Evolutionary conservation across 2,113 vertebrate species (phyloP), one percentile per base, ranked within the genome.

Genomic region (Myotis yumanensis): DNA sequence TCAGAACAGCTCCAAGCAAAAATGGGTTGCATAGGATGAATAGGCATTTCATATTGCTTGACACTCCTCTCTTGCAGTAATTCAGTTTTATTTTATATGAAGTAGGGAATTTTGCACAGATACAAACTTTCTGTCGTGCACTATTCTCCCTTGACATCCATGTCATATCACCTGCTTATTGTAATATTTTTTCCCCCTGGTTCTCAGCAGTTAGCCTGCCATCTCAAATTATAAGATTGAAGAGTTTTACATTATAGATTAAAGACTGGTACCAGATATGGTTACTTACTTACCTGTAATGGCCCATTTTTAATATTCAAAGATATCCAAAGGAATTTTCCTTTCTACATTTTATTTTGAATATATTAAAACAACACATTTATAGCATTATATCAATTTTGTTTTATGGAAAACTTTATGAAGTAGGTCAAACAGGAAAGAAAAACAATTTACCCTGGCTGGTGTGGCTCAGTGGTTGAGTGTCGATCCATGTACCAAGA

Each of bases 61-160:
- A 68, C 23, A 57, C 4, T 88, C 46, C 20, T 91, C 51, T n/a
- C 48, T 64, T 77, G 12, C 7, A 57, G 28, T 52, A 86, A 83
- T 28, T 72, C 82, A 76, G 72, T 82, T 95, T 81, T 93, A 72
- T 93, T 95, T 96, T 92, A 64, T 90, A 88, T 48, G 48, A 96
- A 89, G n/a, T 86, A 71, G 16, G 28, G 90, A 73, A 81, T 81
- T 95, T 93, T 96, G 48, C 93, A 69, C 5, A 57, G 83, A 64
- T 72, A 82, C 3, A 85, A 48, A 79, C 40, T 84, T 94, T 86
- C 43, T 71, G 7, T 76, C 94, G 40, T 69, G 10, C 7, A 76
- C n/a, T 25, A 2, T 86, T 96, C 11, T 83, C 69, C n/a, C 40
- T 76, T 92, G 88, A 95, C 37, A 95, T 83, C 30, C 32, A 18